Evolutionary conservation across 2,888 invertebrate species (phyloP).

Genomic region (Neria commutata): DNA sequence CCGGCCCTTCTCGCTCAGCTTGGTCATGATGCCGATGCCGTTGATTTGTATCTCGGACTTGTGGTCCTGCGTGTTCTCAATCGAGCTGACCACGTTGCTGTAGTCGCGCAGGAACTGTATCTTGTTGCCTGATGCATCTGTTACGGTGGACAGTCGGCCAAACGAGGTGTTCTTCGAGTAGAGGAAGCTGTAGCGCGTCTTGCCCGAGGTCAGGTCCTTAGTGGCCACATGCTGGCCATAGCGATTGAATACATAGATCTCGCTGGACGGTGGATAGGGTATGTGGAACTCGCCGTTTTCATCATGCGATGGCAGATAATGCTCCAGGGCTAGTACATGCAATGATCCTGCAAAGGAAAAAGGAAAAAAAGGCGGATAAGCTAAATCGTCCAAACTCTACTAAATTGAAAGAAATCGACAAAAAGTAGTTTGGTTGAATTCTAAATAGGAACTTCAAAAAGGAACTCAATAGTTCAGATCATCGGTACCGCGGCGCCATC

Average conservation of each 20-base stretch:
- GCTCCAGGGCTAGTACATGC: slow-evolving; percentile 83
- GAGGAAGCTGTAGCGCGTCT: slow-evolving; percentile 91
- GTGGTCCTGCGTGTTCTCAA: slow-evolving; percentile 92
- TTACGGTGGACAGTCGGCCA: slow-evolving; percentile 90
- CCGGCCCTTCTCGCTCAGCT: slow-evolving; percentile 85
- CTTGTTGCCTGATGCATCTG: slow-evolving; percentile 91
- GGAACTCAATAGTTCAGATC: slow-evolving; percentile 13
- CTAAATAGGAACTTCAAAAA: neutral
- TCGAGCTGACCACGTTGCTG: slow-evolving; percentile 89
- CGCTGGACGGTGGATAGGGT: slow-evolving; percentile 90
- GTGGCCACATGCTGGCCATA: slow-evolving; percentile 97
- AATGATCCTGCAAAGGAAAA: slow-evolving; percentile 68
- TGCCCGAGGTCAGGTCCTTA: slow-evolving; percentile 92
- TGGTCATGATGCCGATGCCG: slow-evolving; percentile 88
- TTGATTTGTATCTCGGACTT: slow-evolving; percentile 92
- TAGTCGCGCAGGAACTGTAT: slow-evolving; percentile 91
- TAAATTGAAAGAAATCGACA: slow-evolving; percentile 3
- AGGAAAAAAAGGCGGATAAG: too few species aligned
- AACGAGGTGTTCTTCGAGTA: slow-evolving; percentile 97
- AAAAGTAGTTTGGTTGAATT: neutral
- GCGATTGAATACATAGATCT: slow-evolving; percentile 91
- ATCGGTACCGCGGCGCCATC: slow-evolving; percentile 10
- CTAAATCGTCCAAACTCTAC: too few species aligned
- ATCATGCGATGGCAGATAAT: slow-evolving; percentile 85
- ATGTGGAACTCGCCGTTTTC: slow-evolving; percentile 92